phyloP scores from a whole-genome alignment of 2,797 vertebrate genomes.

The Pangasius djambal region DNA sequence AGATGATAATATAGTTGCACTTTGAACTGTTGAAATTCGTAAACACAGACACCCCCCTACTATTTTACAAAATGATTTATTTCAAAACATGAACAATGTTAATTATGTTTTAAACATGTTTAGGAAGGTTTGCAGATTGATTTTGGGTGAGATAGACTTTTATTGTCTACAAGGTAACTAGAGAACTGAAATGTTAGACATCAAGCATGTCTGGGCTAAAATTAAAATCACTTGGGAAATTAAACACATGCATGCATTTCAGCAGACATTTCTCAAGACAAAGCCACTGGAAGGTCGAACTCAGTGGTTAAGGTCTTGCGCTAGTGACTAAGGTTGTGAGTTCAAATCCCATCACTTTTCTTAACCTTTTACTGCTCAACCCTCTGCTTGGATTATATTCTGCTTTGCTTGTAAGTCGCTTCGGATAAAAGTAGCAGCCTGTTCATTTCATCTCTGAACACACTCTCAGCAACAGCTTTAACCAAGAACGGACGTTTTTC shows the following conservation, averaged over 20 bases:
- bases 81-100: not conserved
- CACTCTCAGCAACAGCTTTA: conserved; percentile 16
- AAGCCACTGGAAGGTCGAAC: not conserved
- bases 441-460: conserved; percentile 17
- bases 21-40: no score
- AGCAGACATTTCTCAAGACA: not conserved
- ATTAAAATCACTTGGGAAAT: not conserved
- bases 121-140: not conserved
- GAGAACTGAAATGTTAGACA: not conserved
- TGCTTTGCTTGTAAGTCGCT: not conserved
- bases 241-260: not conserved
- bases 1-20: no score
- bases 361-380: not conserved
- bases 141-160: not conserved
- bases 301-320: not conserved
- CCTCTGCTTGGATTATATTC: not conserved
- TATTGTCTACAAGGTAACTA: not conserved
- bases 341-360: conserved; percentile 1
- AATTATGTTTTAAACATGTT: not conserved
- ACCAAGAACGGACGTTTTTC: conserved; percentile 14
- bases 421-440: conserved; percentile 13
- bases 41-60: not conserved
- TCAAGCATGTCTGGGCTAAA: not conserved
- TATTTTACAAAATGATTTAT: not conserved
- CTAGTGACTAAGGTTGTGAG: not conserved